Base-by-base conservation (phyloP, 2,888 invertebrate species). In the Aleiodes leptofemur region DNA sequence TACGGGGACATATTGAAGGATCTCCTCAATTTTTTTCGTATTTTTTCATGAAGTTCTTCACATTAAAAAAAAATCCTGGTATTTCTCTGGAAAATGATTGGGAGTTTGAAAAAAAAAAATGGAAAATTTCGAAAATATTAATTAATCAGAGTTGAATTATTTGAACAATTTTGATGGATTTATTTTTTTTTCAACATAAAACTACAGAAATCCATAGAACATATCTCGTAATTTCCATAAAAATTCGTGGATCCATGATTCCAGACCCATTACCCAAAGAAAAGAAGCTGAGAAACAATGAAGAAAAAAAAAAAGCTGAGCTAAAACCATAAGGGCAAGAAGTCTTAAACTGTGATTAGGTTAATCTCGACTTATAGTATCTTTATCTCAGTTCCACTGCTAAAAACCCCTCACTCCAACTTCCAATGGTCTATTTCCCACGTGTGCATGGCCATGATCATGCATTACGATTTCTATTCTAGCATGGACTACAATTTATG, bases 361-460 rank as follows among this genome's bases (percentile, higher is more conserved):
- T 82, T 87, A 86, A 88, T 84, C 84, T 86, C 85, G 85, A 88
- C 85, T 88, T 88, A 87, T 86, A 85, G 84, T 80, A 78, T 48
- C 53, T 51, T 56, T 51, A 34, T 34, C 14, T 57, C 56, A 66
- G 43, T 23, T 43, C 61, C 57, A 51, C 38, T 48, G 16, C 48
- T 43, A 16, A 43, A 43, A 64, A 43, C 48, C 68, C 48, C 74
- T 57, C 43, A 53, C 53, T 61, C 61, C 77, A 64, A 69, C 55
- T 66, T 68, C 74, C 66, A 73, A 72, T 43, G 57, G 55, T 43
- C 75, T 81, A 81, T 81, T 81, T 80, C 81, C 81, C 81, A 77
- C 74, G 78, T 76, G 81, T 78, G 76, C 70, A 75, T 38, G 76
- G 73, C 78, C 72, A 74, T 85, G 84, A 87, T 84, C 84, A 81